Evolutionary conservation across 2,888 invertebrate genomes (phyloP).

Genomic region (Acanthopleura granulata): DNA sequence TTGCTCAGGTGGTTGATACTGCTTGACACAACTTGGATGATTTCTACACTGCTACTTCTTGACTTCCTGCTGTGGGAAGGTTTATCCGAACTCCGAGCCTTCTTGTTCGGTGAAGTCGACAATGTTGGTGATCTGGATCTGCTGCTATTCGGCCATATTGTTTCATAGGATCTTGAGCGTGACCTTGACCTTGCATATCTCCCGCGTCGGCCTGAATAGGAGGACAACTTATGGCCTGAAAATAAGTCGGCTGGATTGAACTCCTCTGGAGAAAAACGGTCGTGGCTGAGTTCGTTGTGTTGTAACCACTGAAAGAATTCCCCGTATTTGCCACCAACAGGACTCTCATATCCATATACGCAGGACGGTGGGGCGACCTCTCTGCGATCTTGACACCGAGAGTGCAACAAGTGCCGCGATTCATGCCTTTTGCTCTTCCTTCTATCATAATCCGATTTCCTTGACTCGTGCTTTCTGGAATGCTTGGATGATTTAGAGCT

Average conservation of each 20-base stretch:
- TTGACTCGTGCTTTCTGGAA: neutral
- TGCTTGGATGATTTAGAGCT: neutral
- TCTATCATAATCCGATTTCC: neutral
- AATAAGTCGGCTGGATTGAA: neutral
- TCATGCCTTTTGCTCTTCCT: neutral
- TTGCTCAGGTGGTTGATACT: neutral
- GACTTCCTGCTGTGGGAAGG: neutral
- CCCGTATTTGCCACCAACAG: neutral
- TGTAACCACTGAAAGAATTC: conserved; percentile 15
- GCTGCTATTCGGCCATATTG: neutral
- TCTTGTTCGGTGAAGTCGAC: neutral
- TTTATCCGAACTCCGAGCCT: neutral
- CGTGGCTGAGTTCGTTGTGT: neutral
- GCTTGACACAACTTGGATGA: neutral
- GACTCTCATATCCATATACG: neutral
- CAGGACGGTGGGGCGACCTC: neutral
- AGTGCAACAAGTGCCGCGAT: neutral
- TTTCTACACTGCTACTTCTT: conserved; percentile 8
- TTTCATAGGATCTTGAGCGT: neutral
- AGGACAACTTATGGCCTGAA: too few species aligned
- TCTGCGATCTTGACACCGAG: neutral
- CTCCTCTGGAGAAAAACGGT: neutral
- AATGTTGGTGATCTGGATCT: neutral
- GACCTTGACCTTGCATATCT: neutral
- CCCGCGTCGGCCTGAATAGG: neutral